Conservation (phyloP, 2,113 vertebrate genomes). For the Micronycteris hirsuta region DNA sequence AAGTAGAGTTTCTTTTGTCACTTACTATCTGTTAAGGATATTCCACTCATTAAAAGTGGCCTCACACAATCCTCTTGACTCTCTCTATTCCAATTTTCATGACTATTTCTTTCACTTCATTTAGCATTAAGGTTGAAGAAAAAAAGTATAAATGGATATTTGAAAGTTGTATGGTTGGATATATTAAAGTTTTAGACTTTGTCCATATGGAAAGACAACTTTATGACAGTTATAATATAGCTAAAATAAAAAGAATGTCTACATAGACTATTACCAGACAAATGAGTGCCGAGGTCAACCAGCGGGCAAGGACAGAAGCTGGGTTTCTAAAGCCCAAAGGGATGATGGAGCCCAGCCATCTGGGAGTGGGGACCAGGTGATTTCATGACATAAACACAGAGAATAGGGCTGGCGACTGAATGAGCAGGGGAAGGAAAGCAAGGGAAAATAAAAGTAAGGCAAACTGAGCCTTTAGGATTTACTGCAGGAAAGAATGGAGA, state of each 20-base stretch:
- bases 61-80: constrained; percentile 30
- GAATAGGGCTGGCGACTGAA: not conserved
- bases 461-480: not conserved
- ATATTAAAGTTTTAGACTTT: not conserved
- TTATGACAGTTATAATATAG: constrained; percentile 38
- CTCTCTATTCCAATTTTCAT: constrained; percentile 34
- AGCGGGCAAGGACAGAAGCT: not conserved
- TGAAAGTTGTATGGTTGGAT: constrained; percentile 53
- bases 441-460: not conserved
- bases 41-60: constrained; percentile 42
- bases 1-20: constrained; percentile 28
- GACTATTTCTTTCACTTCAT: constrained; percentile 62
- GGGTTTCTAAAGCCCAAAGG: not conserved
- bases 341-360: not conserved
- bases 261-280: not conserved
- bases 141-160: constrained; percentile 34
- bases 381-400: not conserved
- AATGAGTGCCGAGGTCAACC: not conserved
- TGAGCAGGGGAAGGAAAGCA: not conserved
- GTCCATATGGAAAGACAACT: constrained; percentile 34
- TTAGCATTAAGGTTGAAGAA: constrained; percentile 56
- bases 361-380: not conserved
- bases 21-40: constrained; percentile 15
- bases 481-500: not conserved
- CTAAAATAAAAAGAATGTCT: constrained; percentile 24